Conservation (phyloP, 2,113 vertebrate species). For the Psilopogon haemacephalus region DNA sequence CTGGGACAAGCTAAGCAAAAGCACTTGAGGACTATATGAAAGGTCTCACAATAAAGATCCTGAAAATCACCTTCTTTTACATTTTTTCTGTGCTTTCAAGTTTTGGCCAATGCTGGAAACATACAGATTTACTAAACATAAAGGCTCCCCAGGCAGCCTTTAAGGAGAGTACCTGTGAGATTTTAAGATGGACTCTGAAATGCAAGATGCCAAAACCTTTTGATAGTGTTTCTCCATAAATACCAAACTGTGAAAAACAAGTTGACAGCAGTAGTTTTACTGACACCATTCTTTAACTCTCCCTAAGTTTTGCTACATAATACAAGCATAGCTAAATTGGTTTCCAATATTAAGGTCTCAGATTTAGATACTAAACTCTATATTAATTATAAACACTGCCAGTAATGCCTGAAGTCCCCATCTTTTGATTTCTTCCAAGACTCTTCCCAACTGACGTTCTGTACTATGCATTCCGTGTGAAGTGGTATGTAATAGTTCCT, state of each 20-base stretch:
- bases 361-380: not conserved
- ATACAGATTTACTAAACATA: not conserved
- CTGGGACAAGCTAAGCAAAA: not conserved
- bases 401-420: not conserved
- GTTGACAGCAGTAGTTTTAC: not conserved
- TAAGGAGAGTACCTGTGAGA: not conserved
- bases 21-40: not conserved
- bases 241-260: not conserved
- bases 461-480: not conserved
- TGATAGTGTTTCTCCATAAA: too few relatives aligned
- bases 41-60: not conserved
- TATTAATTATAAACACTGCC: not conserved
- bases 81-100: not conserved
- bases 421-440: not conserved
- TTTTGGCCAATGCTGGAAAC: not conserved
- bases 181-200: not conserved
- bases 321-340: not conserved
- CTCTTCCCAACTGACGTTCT: not conserved
- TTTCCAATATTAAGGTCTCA: not conserved
- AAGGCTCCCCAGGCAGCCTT: not conserved
- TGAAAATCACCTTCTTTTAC: not conserved
- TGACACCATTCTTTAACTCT: not conserved
- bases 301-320: not conserved
- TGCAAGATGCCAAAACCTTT: too few relatives aligned
- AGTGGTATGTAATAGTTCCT: not conserved